Evolutionary conservation across 2,113 vertebrate species (phyloP).

Genomic region (Maccullochella peelii): DNA sequence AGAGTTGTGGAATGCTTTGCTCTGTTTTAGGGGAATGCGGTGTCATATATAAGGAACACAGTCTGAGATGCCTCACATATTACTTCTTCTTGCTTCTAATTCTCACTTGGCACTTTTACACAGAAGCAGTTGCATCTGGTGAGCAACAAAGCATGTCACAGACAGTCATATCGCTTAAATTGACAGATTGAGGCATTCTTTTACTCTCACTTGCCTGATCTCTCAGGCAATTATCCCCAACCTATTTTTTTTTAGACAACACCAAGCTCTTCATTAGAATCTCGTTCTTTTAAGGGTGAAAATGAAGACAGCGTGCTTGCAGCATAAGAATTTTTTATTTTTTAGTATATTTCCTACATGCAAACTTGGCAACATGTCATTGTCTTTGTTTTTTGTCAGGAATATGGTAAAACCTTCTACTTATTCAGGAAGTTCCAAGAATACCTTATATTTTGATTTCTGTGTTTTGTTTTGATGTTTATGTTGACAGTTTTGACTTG

Average conservation of each 20-base stretch:
- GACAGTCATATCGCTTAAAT: constrained; percentile 36
- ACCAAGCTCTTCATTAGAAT: constrained; percentile 37
- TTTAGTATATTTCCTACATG: neutral
- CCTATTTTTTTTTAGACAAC: constrained; percentile 30
- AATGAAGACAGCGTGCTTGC: constrained; percentile 16
- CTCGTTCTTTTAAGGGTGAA: constrained; percentile 31
- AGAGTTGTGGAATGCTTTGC: neutral
- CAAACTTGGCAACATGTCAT: constrained; percentile 20
- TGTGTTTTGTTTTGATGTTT: constrained; percentile 29
- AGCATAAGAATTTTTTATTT: constrained; percentile 9
- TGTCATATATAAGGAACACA: constrained; percentile 26
- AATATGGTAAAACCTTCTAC: neutral
- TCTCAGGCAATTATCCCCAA: constrained; percentile 57
- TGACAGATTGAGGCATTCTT: constrained; percentile 42
- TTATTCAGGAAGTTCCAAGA: constrained; percentile 10
- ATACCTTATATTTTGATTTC: constrained; percentile 18
- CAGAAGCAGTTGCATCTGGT: constrained; percentile 7
- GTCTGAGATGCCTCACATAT: constrained; percentile 32
- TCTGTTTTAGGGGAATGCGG: constrained; percentile 23
- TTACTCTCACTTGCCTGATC: constrained; percentile 41
- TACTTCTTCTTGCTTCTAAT: constrained; percentile 40
- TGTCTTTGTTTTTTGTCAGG: constrained; percentile 6
- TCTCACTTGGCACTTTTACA: constrained; percentile 23
- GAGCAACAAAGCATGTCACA: constrained; percentile 54
- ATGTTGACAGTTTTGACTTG: constrained; percentile 29